Evolutionary conservation across 2,113 vertebrate species (phyloP).

Genomic region (Myotis davidii): DNA sequence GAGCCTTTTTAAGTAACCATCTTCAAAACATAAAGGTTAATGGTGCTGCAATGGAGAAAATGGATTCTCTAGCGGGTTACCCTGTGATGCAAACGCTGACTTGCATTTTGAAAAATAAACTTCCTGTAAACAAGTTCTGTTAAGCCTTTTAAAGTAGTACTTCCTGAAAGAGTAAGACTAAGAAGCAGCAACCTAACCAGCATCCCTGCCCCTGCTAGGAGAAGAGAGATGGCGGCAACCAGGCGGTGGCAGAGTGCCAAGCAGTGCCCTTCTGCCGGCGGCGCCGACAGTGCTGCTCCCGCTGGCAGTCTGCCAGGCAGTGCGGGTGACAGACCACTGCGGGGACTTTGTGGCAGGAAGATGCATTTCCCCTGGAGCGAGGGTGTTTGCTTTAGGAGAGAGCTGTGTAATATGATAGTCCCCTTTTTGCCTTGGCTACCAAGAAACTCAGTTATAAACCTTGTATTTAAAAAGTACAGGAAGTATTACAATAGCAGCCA

Average conservation of each 20-base stretch:
- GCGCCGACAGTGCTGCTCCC: not conserved
- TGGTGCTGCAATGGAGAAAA: not conserved
- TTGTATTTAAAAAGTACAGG: not conserved
- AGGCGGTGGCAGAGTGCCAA: not conserved
- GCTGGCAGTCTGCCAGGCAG: too few relatives aligned
- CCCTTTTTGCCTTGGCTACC: not conserved
- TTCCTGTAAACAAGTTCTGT: not conserved
- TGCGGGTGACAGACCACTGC: not conserved
- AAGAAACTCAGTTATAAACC: not conserved
- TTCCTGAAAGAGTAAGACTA: not conserved
- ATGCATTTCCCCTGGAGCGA: not conserved
- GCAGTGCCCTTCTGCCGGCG: not conserved
- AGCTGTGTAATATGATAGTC: not conserved
- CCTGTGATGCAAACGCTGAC: not conserved
- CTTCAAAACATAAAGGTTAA: not conserved
- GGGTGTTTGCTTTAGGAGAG: not conserved
- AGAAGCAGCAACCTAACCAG: not conserved
- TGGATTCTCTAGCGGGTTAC: not conserved
- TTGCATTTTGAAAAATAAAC: slow-evolving; percentile 6
- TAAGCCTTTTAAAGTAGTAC: not conserved
- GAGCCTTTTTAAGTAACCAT: not conserved
- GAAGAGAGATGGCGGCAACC: not conserved
- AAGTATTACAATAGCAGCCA: not conserved
- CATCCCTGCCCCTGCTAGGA: not conserved
- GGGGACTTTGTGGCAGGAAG: not conserved